Evolutionary conservation across 2,888 invertebrate species (phyloP), one percentile per base, ranked within the genome.

Genomic region (Gonocerus acuteangulatus): DNA sequence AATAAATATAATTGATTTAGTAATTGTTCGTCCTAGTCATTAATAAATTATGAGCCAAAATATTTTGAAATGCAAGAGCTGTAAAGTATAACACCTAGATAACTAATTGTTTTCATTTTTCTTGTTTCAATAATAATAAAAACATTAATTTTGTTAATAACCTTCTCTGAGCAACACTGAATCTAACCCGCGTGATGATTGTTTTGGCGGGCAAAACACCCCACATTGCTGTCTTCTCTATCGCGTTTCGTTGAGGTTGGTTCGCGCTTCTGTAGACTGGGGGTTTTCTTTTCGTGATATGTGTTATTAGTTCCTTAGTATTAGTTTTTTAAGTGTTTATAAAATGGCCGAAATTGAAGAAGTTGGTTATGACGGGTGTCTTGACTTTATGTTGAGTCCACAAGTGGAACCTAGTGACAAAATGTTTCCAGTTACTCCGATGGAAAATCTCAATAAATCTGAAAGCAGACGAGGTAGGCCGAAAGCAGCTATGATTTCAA

Each of bases 401-500:
- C 45, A 57, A 27, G 11, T 57, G 13, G 57, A 47, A 32, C 57
- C 57, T 2, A 44, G 18, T 44, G 57, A 57, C 45, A 57, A 45
- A 44, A 57, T 57, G 57, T 57, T 27, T 15, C 57, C 57, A 2
- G 45, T 19, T 19, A 57, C 57, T 6, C 57, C 57, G 1, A n/a
- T 47, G 27, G 57, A 57, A 47, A 54, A 44, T 54, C 21, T 23
- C 11, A 47, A 34, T 32, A 65, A 62, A 51, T 59, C 60, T 21
- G 64, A 65, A 48, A 45, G 58, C 7, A 49, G 66, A 15, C 62
- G 66, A 11, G 87, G 87, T 15, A 74, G 87, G 67, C 87, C 87
- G 15, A 77, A 86, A 69, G 84, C 85, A 49, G 86, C 86, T 73
- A 79, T 81, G 59, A 79, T 87, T 58, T 81, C 80, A 65, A 78